phyloP scores from a whole-genome alignment of 2,113 vertebrate species.

The Ophthalmolycus amberensis region DNA sequence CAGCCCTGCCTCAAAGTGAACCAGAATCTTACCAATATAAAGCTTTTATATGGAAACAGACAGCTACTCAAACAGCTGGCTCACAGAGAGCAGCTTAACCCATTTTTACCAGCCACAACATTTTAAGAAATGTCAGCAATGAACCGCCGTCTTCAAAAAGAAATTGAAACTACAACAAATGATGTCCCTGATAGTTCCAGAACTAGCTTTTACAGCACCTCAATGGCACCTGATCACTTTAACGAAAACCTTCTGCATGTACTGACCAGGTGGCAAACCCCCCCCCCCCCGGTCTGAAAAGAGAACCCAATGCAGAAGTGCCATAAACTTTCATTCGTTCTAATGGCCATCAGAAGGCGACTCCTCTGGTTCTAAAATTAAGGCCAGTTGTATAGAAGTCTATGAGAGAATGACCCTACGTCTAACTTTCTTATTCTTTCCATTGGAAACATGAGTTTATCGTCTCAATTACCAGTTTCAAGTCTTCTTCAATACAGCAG shows the following conservation, averaged over 20 bases:
- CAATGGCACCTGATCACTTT: not conserved
- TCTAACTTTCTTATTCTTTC: no score
- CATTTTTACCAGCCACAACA: not conserved
- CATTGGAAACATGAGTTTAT: no score
- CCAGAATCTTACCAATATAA: not conserved
- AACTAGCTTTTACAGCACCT: not conserved
- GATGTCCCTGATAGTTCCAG: not conserved
- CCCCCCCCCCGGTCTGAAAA: no score
- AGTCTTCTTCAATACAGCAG: not conserved
- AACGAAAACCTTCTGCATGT: no score
- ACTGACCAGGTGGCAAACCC: not conserved
- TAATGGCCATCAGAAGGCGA: not conserved
- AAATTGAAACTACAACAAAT: not conserved
- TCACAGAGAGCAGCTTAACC: not conserved
- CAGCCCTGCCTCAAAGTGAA: conserved; percentile 1
- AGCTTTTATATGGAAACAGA: conserved; percentile 16
- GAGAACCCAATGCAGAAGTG: no score
- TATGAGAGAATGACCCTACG: not conserved
- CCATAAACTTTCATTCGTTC: not conserved
- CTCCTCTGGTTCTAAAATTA: not conserved
- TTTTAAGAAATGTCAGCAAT: not conserved
- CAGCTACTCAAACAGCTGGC: conserved; percentile 1
- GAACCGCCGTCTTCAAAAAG: not conserved
- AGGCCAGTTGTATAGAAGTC: no score
- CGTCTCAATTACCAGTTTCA: no score